These are phyloP conservation scores for Catharus fuscescens DNA, from an alignment of 2,113 vertebrate species.

Conservation along the genomic window DNA sequence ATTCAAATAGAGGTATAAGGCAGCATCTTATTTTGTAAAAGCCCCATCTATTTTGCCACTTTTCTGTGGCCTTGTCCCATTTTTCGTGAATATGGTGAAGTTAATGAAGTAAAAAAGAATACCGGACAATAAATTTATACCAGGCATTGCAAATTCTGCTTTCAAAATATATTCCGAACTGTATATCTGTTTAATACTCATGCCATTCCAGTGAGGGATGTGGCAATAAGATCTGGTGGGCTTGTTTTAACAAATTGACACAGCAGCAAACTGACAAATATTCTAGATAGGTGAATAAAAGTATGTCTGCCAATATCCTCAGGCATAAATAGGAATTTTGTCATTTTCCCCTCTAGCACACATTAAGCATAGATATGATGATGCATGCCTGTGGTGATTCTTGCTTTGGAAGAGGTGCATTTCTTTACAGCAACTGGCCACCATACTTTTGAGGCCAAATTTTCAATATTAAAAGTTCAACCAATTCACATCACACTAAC, in stretches of 20 bases:
- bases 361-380: neutral
- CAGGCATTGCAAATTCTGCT: neutral
- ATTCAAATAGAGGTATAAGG: neutral
- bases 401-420: neutral
- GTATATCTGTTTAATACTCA: neutral
- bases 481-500: neutral
- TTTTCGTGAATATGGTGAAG: neutral
- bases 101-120: neutral
- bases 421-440: neutral
- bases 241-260: neutral
- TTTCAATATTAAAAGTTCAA: neutral
- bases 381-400: neutral
- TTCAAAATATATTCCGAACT: neutral
- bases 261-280: rapidly evolving
- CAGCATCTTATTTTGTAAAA: neutral
- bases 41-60: neutral
- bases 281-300: neutral
- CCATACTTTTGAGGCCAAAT: neutral
- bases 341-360: neutral
- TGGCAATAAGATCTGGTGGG: neutral
- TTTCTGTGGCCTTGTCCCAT: neutral
- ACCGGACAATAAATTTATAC: neutral
- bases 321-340: neutral
- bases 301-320: neutral
- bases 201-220: neutral